Evolutionary conservation across 2,113 vertebrate species (phyloP).

Genomic region (Narcine bancroftii): DNA sequence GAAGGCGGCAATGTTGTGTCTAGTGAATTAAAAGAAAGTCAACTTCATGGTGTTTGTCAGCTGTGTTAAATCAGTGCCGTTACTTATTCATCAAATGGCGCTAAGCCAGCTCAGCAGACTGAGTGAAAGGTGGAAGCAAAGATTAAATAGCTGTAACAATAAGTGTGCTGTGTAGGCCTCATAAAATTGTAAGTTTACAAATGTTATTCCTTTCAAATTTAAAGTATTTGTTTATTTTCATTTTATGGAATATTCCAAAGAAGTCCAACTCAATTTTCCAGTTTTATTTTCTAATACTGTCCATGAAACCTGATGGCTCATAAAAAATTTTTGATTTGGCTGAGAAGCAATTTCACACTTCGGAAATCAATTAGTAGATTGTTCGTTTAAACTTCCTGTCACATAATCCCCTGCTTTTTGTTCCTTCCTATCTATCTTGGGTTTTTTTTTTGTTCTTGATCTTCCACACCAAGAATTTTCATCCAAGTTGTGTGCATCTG

Average conservation of each 20-base stretch:
- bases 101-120: not conserved
- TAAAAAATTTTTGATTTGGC: not conserved
- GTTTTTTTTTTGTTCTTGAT: not conserved
- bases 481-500: not conserved
- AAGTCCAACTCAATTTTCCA: not conserved
- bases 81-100: not conserved
- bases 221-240: slow-evolving; percentile 2
- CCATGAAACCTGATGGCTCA: not conserved
- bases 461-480: not conserved
- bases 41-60: too few species aligned
- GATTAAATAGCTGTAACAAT: not conserved
- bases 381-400: not conserved
- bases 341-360: not conserved
- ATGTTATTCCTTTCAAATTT: not conserved
- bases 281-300: not conserved
- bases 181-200: not conserved
- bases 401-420: not conserved
- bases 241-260: not conserved
- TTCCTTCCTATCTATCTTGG: too few species aligned
- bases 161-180: not conserved
- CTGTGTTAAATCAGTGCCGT: too few species aligned
- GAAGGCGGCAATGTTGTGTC: too few species aligned
- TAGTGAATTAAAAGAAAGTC: too few species aligned
- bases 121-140: not conserved
- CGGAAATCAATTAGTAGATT: not conserved